Base-by-base conservation (phyloP, 2,113 vertebrate species). In the Shinisaurus crocodilurus region DNA sequence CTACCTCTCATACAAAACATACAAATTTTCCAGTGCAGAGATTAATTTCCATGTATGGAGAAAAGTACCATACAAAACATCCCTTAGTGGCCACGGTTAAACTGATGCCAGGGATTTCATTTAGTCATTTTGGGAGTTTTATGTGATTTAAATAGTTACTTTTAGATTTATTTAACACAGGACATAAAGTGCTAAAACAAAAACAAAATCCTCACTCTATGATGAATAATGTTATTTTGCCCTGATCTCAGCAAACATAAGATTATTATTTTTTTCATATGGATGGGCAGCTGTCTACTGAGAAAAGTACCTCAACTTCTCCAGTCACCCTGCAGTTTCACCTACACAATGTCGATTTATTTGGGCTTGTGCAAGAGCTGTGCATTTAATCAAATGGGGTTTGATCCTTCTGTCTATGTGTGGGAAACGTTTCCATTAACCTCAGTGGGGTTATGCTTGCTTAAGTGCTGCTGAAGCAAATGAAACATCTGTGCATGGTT, bases 271-370 rank as follows among this genome's bases (percentile, higher is more conserved):
- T 37, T 74, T 48, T 12, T 77, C n/a, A 87, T 70, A 80, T 20
- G 54, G 8, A 25, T 34, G 0, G 2, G 23, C 2, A 48, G 6
- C 60, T 8, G 48, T 1, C 27, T 37, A 40, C 1, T 34, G 34
- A 32, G 75, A 86, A 90, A 70, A 5, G 3, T 40, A 72, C 34
- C 15, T 34, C 10, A 23, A 45, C 45, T 91, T 76, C 86, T 77
- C 40, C 32, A 90, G 37, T 69, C 45, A 29, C n/a, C 3, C 3
- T 1, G 29, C 10, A 54, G 43, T 74, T 85, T 87, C 87, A 76
- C 57, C 89, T 54, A 57, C 92, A 83, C 81, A 34, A 82, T 86
- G 65, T 70, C 74, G 88, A 70, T 79, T 85, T 74, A 87, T 70
- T 45, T 91, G 74, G 81, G 90, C 86, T 80, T 72, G 29, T 0